Evolutionary conservation across 2,113 vertebrate genomes (phyloP).

Genomic region (Corythornis vintsioides): DNA sequence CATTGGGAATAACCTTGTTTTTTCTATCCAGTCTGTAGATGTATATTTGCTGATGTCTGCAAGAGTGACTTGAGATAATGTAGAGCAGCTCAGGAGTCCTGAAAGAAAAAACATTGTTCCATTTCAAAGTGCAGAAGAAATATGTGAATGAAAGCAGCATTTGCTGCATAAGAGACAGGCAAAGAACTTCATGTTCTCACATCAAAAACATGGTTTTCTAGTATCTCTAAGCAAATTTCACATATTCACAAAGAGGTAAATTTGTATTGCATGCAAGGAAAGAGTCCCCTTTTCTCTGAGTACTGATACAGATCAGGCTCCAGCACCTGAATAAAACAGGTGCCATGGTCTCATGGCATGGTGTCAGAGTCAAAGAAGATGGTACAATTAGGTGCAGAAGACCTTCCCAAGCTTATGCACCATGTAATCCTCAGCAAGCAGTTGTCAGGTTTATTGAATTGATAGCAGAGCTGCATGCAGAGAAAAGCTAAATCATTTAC

Average conservation of each 20-base stretch:
- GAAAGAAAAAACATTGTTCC: background rate
- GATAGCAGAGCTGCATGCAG: background rate
- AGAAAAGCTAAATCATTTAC: background rate
- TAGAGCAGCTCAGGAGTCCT: background rate
- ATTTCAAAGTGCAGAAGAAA: background rate
- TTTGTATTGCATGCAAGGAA: background rate
- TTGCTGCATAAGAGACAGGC: background rate
- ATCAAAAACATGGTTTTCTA: background rate
- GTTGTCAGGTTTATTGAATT: background rate
- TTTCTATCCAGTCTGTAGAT: background rate
- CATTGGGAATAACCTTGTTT: background rate
- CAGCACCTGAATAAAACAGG: background rate
- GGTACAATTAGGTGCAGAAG: background rate
- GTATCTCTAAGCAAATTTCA: background rate
- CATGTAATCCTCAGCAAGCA: background rate
- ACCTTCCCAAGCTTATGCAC: background rate
- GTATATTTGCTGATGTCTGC: background rate
- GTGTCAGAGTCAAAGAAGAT: background rate
- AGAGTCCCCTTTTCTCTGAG: background rate
- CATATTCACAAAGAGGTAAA: background rate
- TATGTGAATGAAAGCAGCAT: background rate
- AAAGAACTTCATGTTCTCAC: background rate
- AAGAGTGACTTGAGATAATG: background rate
- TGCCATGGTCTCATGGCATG: background rate
- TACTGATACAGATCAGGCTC: background rate